Conservation (phyloP, 2,888 invertebrate species). For the Drosophila incognita region DNA sequence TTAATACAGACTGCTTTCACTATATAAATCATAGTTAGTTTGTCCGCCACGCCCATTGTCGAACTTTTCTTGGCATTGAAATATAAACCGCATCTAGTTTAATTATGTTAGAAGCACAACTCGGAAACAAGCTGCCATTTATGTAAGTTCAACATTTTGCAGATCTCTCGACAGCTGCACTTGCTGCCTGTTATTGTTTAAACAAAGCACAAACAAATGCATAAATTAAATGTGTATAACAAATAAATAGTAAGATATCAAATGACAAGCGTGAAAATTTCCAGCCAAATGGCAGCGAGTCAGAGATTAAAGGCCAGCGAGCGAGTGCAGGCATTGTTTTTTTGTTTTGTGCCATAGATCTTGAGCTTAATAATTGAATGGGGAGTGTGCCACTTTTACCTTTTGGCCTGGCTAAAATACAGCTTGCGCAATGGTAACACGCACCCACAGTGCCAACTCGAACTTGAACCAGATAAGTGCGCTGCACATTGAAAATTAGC, state of each 20-base stretch:
- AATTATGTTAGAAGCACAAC: constrained; percentile 12
- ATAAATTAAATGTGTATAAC: constrained; percentile 59
- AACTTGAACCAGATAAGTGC: constrained; percentile 73
- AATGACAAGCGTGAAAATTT: constrained; percentile 73
- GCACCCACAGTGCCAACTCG: constrained; percentile 55
- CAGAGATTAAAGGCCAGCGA: constrained; percentile 66
- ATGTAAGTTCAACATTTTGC: constrained; percentile 77
- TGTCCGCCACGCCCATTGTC: constrained; percentile 23
- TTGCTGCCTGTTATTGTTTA: constrained; percentile 35
- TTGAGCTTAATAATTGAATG: constrained; percentile 1
- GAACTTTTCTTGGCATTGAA: constrained; percentile 47
- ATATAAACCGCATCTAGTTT: constrained; percentile 17
- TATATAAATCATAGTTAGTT: background rate
- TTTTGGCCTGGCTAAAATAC: constrained; percentile 38
- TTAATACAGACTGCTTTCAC: constrained; percentile 7
- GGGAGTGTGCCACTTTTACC: constrained; percentile 58
- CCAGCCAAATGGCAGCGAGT: constrained; percentile 35
- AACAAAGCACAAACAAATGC: constrained; percentile 59
- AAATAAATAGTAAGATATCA: constrained; percentile 61
- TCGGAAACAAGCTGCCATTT: constrained; percentile 72
- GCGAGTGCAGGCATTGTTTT: constrained; percentile 10
- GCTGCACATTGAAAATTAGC: constrained; percentile 67
- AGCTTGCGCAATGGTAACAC: constrained; percentile 3
- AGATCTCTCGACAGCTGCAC: constrained; percentile 49
- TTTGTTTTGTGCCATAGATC: constrained; percentile 16